These are phyloP conservation scores for Epicampocera succincta DNA, from an alignment of 2,888 invertebrate species.

Conservation along the genomic window DNA sequence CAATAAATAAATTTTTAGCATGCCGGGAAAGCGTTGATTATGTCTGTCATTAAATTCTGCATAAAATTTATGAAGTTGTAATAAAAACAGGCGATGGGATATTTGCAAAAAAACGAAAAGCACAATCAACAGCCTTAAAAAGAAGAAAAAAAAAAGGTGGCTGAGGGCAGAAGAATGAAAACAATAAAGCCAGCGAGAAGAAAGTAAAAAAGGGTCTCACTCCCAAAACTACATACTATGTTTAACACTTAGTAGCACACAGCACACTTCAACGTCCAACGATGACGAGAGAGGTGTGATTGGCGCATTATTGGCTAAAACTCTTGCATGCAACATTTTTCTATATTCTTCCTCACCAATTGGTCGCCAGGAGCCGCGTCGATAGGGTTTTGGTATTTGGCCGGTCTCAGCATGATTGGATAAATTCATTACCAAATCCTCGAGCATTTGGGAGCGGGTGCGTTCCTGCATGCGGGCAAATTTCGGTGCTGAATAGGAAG, in stretches of 20 bases:
- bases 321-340: constrained; percentile 80
- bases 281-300: constrained; percentile 71
- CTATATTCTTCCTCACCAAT: constrained; percentile 85
- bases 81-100: no score
- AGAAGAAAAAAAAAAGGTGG: constrained; percentile 11
- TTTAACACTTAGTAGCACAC: constrained; percentile 81
- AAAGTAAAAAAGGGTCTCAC: constrained; percentile 65
- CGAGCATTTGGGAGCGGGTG: constrained; percentile 95
- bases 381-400: constrained; percentile 96
- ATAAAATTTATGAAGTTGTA: no score
- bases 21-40: constrained; percentile 13
- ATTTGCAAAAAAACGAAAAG: not conserved
- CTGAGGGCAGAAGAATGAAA: no score
- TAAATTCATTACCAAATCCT: constrained; percentile 95
- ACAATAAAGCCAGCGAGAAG: no score
- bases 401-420: constrained; percentile 97
- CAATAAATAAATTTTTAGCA: constrained; percentile 17
- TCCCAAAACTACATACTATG: constrained; percentile 80
- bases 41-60: no score
- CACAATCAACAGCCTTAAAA: not conserved
- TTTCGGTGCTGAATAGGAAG: constrained; percentile 96
- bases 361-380: constrained; percentile 95
- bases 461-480: constrained; percentile 97
- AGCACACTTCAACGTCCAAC: constrained; percentile 76
- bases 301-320: constrained; percentile 75